Conservation (phyloP, 2,797 vertebrate species). For the Meriones psammophilus region DNA sequence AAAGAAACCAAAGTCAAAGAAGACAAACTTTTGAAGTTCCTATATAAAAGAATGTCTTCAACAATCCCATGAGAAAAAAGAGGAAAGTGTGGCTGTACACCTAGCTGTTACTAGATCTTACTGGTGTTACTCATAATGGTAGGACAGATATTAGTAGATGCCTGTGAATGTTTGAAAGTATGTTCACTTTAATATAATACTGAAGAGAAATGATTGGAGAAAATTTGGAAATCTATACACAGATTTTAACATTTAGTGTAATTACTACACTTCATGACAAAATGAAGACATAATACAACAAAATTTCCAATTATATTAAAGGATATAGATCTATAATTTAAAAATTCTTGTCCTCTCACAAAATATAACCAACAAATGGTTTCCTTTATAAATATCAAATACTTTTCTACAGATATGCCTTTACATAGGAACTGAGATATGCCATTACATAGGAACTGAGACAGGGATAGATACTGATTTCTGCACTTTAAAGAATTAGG, state of each 20-base stretch:
- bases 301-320: not conserved
- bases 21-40: not conserved
- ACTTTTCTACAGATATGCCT: not conserved
- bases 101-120: not conserved
- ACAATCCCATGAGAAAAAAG: not conserved
- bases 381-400: not conserved
- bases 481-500: constrained; percentile 48
- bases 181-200: not conserved
- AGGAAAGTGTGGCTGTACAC: not conserved
- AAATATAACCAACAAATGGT: not conserved
- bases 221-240: not conserved
- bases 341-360: not conserved
- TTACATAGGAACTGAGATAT: not conserved
- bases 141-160: not conserved
- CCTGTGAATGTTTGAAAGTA: not conserved
- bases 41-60: not conserved
- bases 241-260: constrained; percentile 30
- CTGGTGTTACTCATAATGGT: not conserved
- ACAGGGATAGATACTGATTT: not conserved
- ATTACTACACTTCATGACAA: not conserved
- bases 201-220: not conserved
- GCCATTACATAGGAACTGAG: not conserved
- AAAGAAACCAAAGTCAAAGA: not conserved
- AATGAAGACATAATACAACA: not conserved
- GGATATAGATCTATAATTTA: not conserved